These are phyloP conservation scores for Myiopsitta monachus DNA, from an alignment of 2,113 vertebrate species.

Conservation along the genomic window DNA sequence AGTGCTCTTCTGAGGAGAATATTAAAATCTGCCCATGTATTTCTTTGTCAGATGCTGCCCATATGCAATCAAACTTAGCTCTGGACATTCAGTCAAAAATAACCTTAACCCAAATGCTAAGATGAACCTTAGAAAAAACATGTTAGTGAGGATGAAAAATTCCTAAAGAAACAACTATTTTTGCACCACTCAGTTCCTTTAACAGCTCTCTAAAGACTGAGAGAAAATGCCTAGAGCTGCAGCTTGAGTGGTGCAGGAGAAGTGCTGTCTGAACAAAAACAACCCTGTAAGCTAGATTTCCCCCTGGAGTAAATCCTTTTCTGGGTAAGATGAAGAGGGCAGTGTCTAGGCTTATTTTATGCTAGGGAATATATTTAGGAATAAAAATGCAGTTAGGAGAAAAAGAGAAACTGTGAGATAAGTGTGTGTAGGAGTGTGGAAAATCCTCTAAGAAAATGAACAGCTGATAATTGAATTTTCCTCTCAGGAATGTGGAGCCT, in stretches of 20 bases:
- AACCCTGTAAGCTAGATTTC: neutral
- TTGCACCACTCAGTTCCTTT: constrained; percentile 17
- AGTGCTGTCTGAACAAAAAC: neutral
- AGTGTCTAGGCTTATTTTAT: neutral
- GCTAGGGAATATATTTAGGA: neutral
- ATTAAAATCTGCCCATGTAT: neutral
- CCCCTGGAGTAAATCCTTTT: neutral
- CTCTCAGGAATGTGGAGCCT: neutral
- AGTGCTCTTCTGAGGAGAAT: neutral
- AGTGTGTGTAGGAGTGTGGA: neutral
- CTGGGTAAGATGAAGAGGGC: neutral
- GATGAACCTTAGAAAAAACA: neutral
- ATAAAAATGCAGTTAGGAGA: neutral
- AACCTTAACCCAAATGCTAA: neutral
- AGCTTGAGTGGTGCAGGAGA: neutral
- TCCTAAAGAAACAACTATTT: constrained; percentile 45
- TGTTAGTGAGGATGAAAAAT: neutral
- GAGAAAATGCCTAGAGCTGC: neutral
- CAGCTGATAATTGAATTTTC: neutral
- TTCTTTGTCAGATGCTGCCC: neutral
- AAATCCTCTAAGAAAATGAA: neutral
- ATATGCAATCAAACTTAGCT: neutral
- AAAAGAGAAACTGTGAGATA: neutral
- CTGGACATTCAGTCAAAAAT: constrained; percentile 3
- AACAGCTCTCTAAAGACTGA: neutral